Evolutionary conservation across 2,797 vertebrate species (phyloP), one percentile per base, ranked within the genome.

Genomic region (Florisuga fusca): DNA sequence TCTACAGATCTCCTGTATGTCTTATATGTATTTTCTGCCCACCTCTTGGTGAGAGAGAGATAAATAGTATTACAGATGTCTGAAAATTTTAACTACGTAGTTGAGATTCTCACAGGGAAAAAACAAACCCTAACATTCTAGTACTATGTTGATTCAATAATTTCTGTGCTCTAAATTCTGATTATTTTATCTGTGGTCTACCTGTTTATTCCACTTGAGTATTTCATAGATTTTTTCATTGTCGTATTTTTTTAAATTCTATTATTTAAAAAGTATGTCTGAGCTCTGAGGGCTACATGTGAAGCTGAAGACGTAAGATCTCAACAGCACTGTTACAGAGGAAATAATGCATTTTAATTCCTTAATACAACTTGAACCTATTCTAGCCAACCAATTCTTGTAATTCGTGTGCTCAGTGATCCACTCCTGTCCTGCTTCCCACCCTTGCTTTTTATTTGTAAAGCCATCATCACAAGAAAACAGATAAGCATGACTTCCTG

Each of bases 1-100:
- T 84, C 33, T 53, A 71, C 66, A 72, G 25, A 78, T 14, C 12
- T 64, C 31, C 29, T 58, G 20, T 29, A n/a, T 29, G 41, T 36
- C 36, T 55, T 41, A 13, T 41, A 41, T 41, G 38, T 41, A 41
- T 84, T 79, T 41, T 34, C 15, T 15, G 7, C 22, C 74, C 15
- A 79, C 27, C 33, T 63, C 45, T 61, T 2, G 2, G 21, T 16
- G 67, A 0, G 1, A 67, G 1, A 67, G 71, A 0, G 1, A 67
- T 5, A 74, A 93, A 84, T 29, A 43, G 15, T 66, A 16, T 50
- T 72, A 57, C 1, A 72, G 12, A 31, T 22, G 4, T 11, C 53
- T 55, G 31, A 17, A 63, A 81, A 64, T 61, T 59, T 38, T 67
- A 4, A 78, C 3, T 11, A 68, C 2, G 6, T n/a, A 88, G 7